These are phyloP conservation scores for Anguilla anguilla DNA, from an alignment of 2,797 vertebrate species.

Conservation along the genomic window DNA sequence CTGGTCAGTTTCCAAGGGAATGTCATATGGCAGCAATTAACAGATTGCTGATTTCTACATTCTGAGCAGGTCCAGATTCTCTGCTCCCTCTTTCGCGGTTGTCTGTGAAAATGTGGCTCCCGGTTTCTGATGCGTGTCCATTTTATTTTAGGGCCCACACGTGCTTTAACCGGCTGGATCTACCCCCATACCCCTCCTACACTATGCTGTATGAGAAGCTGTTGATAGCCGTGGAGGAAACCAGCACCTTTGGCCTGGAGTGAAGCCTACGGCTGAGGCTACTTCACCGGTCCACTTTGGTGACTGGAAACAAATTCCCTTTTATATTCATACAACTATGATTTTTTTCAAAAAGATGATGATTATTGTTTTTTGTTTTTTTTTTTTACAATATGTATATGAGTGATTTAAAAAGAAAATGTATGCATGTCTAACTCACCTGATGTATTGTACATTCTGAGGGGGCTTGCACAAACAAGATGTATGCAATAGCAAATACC, in stretches of 20 bases:
- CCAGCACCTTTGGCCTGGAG: conserved; percentile 92
- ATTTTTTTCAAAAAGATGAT: conserved; percentile 49
- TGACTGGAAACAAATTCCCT: conserved; percentile 30
- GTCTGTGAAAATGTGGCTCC: neutral
- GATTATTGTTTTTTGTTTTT: conserved; percentile 28
- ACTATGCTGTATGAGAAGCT: conserved; percentile 94
- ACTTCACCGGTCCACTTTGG: neutral
- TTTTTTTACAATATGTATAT: conserved; percentile 40
- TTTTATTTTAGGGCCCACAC: conserved; percentile 85
- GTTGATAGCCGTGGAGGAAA: conserved; percentile 95
- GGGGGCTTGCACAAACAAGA: conserved; percentile 47
- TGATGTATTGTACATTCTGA: conserved; percentile 36
- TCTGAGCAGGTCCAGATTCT: neutral
- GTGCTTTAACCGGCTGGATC: conserved; percentile 95
- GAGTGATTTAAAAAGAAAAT: conserved; percentile 46
- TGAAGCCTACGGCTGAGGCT: conserved; percentile 57
- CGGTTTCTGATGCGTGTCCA: conserved; percentile 20
- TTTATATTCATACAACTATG: conserved; percentile 31
- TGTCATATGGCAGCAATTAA: conserved; percentile 22
- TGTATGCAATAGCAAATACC: conserved; percentile 65
- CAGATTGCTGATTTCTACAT: conserved; percentile 1
- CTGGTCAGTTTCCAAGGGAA: conserved; percentile 13
- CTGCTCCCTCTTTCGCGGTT: neutral
- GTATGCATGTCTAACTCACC: conserved; percentile 56
- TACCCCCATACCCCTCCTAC: conserved; percentile 93